A percentile compares a stretch with the other conserved stretches of the same genome.
Conservation (phyloP, 2,113 vertebrate genomes). For the Oryzias woworae region DNA sequence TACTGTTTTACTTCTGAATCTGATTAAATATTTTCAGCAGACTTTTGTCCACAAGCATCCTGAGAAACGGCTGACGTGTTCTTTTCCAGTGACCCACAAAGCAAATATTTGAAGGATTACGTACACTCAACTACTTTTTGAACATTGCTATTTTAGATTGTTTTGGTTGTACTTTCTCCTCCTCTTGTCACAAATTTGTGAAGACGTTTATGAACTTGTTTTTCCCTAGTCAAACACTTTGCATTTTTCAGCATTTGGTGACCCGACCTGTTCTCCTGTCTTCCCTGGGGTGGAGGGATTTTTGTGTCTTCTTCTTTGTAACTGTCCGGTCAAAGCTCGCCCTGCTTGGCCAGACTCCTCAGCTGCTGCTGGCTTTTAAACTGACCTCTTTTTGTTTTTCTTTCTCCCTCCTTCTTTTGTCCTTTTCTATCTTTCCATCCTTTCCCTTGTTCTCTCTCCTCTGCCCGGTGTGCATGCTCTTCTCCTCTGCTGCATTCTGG, state of each 20-base stretch:
- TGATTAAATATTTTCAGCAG: no score
- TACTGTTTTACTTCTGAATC: no score
- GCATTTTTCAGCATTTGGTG: not conserved
- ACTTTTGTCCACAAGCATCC: no score
- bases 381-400: constrained; percentile 74
- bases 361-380: constrained; percentile 66
- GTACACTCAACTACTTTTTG: not conserved
- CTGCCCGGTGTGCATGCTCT: constrained; percentile 92
- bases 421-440: constrained; percentile 40
- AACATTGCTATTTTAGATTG: not conserved
- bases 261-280: constrained; percentile 14
- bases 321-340: constrained; percentile 20
- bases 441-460: constrained; percentile 76
- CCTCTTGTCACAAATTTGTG: not conserved
- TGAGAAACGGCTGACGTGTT: no score
- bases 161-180: not conserved
- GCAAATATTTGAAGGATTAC: not conserved
- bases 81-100: not conserved
- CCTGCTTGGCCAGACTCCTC: constrained; percentile 45
- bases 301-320: not conserved
- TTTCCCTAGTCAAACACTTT: constrained; percentile 2
- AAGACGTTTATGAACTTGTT: constrained; percentile 1
- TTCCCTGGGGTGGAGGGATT: constrained; percentile 8
- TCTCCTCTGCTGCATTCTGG: constrained; percentile 96
- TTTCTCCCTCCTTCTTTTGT: constrained; percentile 22